phyloP scores from a whole-genome alignment of 2,113 vertebrate genomes.

The Ammodytes dubius region DNA sequence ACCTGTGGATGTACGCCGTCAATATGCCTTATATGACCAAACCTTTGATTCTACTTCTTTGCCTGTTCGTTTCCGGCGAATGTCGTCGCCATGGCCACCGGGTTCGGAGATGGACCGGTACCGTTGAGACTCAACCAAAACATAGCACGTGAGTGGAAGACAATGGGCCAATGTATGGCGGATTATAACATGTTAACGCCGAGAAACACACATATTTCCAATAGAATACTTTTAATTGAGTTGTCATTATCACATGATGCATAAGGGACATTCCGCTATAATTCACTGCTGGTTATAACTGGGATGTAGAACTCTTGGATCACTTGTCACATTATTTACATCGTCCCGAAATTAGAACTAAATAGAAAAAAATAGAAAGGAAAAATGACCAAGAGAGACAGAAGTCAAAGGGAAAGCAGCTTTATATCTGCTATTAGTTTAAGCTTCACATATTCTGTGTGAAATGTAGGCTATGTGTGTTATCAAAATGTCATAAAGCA shows the following conservation, averaged over 20 bases:
- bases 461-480: background rate
- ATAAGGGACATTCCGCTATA: background rate
- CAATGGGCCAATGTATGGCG: background rate
- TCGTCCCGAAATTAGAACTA: background rate
- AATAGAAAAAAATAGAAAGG: background rate
- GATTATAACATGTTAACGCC: background rate
- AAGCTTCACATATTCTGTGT: background rate
- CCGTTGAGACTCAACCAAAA: constrained; percentile 83
- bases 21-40: constrained; percentile 89
- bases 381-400: background rate
- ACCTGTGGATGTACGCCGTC: constrained; percentile 70
- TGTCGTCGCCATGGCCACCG: constrained; percentile 86
- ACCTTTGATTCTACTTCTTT: constrained; percentile 86
- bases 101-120: constrained; percentile 88
- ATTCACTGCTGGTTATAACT: background rate
- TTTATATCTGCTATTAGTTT: background rate
- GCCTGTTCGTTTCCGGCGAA: constrained; percentile 86
- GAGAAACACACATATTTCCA: too few species aligned
- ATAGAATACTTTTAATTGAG: background rate
- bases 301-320: background rate
- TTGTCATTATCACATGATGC: background rate
- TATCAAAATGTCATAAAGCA: background rate
- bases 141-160: constrained; percentile 86
- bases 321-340: background rate
- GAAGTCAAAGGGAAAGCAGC: background rate